phyloP scores from a whole-genome alignment of 2,113 vertebrate genomes.

The Gymnorhina tibicen region DNA sequence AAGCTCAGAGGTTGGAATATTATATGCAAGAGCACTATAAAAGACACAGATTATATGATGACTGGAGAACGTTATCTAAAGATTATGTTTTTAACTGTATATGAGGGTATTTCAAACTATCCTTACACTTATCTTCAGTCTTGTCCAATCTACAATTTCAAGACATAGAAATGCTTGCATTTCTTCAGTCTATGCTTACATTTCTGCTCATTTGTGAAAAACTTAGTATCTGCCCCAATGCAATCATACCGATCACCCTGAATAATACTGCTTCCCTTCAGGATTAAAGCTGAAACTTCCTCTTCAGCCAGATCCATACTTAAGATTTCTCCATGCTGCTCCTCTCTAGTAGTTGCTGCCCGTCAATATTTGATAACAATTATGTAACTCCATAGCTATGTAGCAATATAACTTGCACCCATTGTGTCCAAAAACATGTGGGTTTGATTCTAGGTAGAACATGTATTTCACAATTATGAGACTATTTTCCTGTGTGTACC shows the following conservation, averaged over 20 bases:
- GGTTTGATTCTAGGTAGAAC: neutral
- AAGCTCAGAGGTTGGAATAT: neutral
- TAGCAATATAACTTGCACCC: neutral
- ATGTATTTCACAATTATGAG: neutral
- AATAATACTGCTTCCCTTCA: neutral
- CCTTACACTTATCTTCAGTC: neutral
- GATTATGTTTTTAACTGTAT: neutral
- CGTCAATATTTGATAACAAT: neutral
- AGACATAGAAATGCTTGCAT: neutral
- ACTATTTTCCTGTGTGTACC: neutral
- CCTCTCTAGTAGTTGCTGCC: neutral
- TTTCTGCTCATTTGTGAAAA: neutral
- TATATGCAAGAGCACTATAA: neutral
- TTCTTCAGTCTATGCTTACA: neutral
- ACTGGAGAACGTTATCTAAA: neutral
- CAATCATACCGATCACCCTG: neutral
- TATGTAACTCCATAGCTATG: neutral
- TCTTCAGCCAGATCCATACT: neutral
- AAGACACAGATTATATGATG: neutral
- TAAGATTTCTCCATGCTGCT: neutral
- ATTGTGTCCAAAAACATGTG: neutral
- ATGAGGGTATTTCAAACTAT: neutral
- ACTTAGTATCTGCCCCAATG: neutral
- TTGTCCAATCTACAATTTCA: neutral
- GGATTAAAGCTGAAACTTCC: neutral